phyloP scores from a whole-genome alignment of 2,113 vertebrate genomes.

The Sitta europaea region DNA sequence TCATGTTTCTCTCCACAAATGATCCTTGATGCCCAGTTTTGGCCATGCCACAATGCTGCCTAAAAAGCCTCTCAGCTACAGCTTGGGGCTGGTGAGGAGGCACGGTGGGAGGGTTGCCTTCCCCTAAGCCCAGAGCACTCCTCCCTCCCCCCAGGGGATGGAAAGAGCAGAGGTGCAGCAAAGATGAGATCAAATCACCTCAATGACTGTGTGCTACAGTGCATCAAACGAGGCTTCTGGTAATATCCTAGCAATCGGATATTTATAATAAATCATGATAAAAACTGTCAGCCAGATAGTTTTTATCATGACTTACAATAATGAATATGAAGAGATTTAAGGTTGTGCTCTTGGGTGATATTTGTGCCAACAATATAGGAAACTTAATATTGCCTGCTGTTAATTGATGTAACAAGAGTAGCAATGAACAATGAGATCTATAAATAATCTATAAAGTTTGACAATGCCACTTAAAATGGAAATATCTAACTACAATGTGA shows the following conservation, averaged over 20 bases:
- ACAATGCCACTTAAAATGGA: fast-evolving
- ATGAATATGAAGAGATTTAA: neutral
- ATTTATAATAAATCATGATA: too few relatives aligned
- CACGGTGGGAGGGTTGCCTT: fast-evolving
- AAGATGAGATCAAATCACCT: neutral
- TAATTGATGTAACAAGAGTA: neutral
- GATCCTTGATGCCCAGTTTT: fast-evolving
- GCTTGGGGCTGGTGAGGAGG: neutral
- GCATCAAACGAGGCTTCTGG: neutral
- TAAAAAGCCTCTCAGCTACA: neutral
- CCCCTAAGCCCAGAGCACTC: too few relatives aligned
- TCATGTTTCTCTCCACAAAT: neutral
- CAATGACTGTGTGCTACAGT: fast-evolving
- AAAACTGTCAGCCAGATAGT: fast-evolving
- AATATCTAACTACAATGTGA: fast-evolving
- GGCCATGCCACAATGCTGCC: too few relatives aligned
- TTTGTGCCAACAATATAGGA: fast-evolving
- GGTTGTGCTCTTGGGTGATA: fast-evolving
- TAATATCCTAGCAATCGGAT: neutral
- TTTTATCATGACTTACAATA: neutral
- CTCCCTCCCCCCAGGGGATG: neutral
- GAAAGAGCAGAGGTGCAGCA: neutral
- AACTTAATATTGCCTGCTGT: fast-evolving
- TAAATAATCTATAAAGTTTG: too few relatives aligned
- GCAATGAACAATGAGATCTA: fast-evolving